phyloP scores from a whole-genome alignment of 2,797 vertebrate species.

The Schizopygopsis malacanthus region DNA sequence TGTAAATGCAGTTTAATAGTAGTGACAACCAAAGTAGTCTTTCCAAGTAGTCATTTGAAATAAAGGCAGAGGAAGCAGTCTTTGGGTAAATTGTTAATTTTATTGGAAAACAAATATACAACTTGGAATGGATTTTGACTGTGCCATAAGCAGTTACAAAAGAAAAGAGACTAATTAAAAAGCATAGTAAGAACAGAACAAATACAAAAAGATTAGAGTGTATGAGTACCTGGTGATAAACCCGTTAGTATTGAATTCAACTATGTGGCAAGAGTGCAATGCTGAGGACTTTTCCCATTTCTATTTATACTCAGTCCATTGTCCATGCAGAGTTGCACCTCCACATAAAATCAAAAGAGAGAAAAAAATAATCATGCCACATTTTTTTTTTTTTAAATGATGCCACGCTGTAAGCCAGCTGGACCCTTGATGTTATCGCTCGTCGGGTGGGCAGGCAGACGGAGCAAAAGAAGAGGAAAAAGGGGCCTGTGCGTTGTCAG shows the following conservation, averaged over 20 bases:
- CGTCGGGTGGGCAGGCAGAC: constrained; percentile 77
- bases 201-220: constrained; percentile 86
- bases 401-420: constrained; percentile 37
- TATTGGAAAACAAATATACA: constrained; percentile 98
- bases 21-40: background rate
- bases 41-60: background rate
- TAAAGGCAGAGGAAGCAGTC: constrained; percentile 55
- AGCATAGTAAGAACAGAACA: constrained; percentile 88
- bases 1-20: background rate
- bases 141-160: constrained; percentile 89
- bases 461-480: constrained; percentile 66
- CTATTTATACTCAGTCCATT: constrained; percentile 78
- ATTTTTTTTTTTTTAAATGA: background rate
- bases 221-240: constrained; percentile 90
- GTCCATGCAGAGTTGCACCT: constrained; percentile 85
- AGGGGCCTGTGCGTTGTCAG: constrained; percentile 78
- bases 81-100: constrained; percentile 89
- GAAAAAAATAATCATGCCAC: background rate
- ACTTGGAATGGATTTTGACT: constrained; percentile 93
- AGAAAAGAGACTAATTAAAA: constrained; percentile 87
- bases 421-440: constrained; percentile 38
- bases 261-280: constrained; percentile 88
- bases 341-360: constrained; percentile 70
- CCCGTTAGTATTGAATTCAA: constrained; percentile 73
- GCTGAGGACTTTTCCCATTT: constrained; percentile 67